Percentiles rank a stretch among this genome's conserved stretches.
Evolutionary conservation across 1,140 invertebrate species (phyloP).

Genomic region (Brachionus manjavacas): DNA sequence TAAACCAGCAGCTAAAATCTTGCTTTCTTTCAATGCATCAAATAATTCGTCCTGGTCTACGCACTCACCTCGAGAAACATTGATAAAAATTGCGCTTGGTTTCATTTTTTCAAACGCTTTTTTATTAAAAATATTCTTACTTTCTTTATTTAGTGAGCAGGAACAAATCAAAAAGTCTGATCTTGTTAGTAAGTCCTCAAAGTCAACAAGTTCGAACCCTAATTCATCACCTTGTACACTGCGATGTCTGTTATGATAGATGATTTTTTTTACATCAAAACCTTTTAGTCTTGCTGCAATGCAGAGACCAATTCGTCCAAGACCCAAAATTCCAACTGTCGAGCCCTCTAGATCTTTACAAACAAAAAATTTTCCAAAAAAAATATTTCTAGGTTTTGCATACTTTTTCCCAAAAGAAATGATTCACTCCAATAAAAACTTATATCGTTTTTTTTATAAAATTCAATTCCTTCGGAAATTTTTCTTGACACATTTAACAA

Average conservation of each 20-base stretch:
- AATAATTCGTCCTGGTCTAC: conserved; percentile 34
- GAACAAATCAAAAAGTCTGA: conserved; percentile 56
- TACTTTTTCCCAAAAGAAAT: conserved; percentile 25
- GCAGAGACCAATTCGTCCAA: conserved; percentile 43
- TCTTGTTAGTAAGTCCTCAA: conserved; percentile 46
- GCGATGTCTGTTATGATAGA: conserved; percentile 49
- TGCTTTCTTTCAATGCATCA: not conserved
- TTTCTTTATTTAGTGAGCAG: conserved; percentile 51
- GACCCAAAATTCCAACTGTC: conserved; percentile 44
- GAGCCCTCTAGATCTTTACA: conserved; percentile 1
- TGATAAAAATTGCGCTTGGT: conserved; percentile 21
- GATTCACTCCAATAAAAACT: not conserved
- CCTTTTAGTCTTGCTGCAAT: conserved; percentile 43
- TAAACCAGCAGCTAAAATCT: conserved; percentile 62
- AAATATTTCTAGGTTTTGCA: not conserved
- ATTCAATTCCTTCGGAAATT: conserved; percentile 38
- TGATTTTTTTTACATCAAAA: conserved; percentile 48
- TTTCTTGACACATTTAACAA: conserved; percentile 43
- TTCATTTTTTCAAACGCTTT: conserved; percentile 42
- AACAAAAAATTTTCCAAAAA: not conserved
- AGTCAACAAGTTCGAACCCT: conserved; percentile 46
- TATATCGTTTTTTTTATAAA: not conserved
- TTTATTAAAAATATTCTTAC: conserved; percentile 39
- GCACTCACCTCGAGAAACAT: conserved; percentile 15
- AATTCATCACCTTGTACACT: conserved; percentile 41